phyloP scores from a whole-genome alignment of 2,113 vertebrate genomes.

The Elachura formosa region DNA sequence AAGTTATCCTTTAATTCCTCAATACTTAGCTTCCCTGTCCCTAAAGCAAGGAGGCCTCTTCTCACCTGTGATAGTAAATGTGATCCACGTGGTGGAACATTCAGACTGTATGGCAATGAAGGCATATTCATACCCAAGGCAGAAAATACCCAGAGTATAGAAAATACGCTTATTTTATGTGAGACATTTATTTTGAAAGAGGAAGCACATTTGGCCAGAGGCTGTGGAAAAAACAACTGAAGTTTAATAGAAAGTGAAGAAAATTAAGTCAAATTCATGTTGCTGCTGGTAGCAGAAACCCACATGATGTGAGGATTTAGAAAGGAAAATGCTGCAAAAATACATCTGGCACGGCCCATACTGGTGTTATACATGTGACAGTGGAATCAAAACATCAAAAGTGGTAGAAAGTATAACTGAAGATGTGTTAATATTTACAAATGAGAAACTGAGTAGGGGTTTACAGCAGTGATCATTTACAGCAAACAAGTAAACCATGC shows the following conservation, averaged over 20 bases:
- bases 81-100: not conserved
- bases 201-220: not conserved
- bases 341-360: not conserved
- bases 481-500: constrained; percentile 58
- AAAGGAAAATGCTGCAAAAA: not conserved
- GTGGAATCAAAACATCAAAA: constrained; percentile 29
- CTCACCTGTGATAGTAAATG: not conserved
- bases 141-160: not conserved
- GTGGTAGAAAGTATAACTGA: constrained; percentile 28
- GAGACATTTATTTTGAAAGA: not conserved
- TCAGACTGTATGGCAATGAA: not conserved
- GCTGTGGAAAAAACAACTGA: not conserved
- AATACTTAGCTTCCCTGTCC: not conserved
- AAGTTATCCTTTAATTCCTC: not conserved
- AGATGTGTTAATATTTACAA: constrained; percentile 67
- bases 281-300: not conserved
- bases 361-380: not conserved
- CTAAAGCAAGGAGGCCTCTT: not conserved
- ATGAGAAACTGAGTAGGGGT: constrained; percentile 66
- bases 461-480: constrained; percentile 64
- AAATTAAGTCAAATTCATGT: not conserved
- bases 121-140: not conserved
- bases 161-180: not conserved
- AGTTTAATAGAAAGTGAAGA: not conserved
- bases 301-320: not conserved